phyloP scores from a whole-genome alignment of 2,797 vertebrate genomes.

The Eremophila alpestris region DNA sequence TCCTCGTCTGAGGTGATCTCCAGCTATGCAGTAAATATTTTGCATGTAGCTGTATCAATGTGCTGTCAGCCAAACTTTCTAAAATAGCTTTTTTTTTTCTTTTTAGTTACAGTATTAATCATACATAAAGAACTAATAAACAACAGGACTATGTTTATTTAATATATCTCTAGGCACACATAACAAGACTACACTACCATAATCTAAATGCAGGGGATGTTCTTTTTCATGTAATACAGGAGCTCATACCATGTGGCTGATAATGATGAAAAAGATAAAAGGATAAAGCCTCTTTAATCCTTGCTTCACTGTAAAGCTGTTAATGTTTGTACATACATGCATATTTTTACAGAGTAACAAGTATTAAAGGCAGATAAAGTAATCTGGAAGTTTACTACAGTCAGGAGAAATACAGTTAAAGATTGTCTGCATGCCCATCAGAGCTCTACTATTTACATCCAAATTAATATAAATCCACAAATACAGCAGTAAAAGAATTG shows the following conservation, averaged over 20 bases:
- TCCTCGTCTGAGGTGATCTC: neutral
- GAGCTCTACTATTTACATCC: neutral
- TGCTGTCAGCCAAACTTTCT: slow-evolving; percentile 13
- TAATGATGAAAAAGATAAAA: slow-evolving; percentile 37
- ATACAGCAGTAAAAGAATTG: neutral
- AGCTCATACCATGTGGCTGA: neutral
- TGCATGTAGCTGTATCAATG: neutral
- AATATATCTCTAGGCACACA: neutral
- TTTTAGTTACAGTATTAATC: neutral
- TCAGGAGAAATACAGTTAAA: neutral
- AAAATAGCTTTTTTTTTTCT: neutral
- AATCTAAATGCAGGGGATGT: neutral
- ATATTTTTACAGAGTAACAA: slow-evolving; percentile 3
- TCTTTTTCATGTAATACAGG: slow-evolving; percentile 19
- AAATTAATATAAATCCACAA: neutral
- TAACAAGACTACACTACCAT: neutral
- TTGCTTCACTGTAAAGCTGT: neutral
- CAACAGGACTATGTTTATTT: neutral
- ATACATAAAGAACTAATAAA: neutral
- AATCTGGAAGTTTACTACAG: neutral
- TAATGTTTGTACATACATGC: slow-evolving; percentile 25
- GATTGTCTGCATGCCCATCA: neutral
- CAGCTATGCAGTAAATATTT: slow-evolving; percentile 16
- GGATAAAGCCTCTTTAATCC: slow-evolving; percentile 40
- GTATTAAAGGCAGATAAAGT: neutral